Evolutionary conservation across 2,888 invertebrate species (phyloP).

Genomic region (Agonopterix alstromeriana): DNA sequence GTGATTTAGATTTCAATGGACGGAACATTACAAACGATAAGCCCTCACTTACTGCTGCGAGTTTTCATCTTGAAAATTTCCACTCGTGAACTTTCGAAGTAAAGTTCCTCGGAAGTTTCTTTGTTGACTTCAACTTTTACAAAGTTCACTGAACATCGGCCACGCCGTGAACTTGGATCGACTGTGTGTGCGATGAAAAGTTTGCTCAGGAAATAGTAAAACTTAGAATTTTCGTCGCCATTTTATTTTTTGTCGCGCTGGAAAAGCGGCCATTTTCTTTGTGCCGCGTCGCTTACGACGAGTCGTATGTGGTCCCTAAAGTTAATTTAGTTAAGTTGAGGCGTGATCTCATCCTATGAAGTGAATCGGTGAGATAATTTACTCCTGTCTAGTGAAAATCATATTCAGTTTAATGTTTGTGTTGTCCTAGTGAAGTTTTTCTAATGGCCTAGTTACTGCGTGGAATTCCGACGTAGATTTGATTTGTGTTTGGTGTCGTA

Average conservation of each 20-base stretch:
- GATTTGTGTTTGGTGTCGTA: slow-evolving; percentile 44
- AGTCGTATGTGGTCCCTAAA: slow-evolving; percentile 68
- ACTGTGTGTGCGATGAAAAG: slow-evolving; percentile 48
- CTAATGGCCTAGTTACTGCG: slow-evolving; percentile 68
- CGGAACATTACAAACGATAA: slow-evolving; percentile 41
- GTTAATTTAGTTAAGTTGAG: slow-evolving; percentile 72
- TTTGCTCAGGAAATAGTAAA: slow-evolving; percentile 72
- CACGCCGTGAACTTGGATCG: slow-evolving; percentile 38
- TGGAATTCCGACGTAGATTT: slow-evolving; percentile 49
- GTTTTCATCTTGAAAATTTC: slow-evolving; percentile 77
- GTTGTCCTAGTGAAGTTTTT: slow-evolving; percentile 44
- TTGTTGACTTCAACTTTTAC: slow-evolving; percentile 55
- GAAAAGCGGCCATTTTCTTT: slow-evolving; percentile 79
- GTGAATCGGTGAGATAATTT: slow-evolving; percentile 59
- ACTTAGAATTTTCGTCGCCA: slow-evolving; percentile 78
- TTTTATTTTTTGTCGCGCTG: slow-evolving; percentile 78
- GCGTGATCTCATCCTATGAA: slow-evolving; percentile 69
- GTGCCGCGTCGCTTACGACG: slow-evolving; percentile 76
- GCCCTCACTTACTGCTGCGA: slow-evolving; percentile 60
- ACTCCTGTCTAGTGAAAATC: slow-evolving; percentile 30
- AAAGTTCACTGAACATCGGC: slow-evolving; percentile 38
- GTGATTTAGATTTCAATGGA: slow-evolving; percentile 34
- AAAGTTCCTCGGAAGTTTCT: slow-evolving; percentile 66
- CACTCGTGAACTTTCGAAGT: slow-evolving; percentile 70
- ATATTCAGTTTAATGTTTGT: slow-evolving; percentile 33